Evolutionary conservation across 2,888 invertebrate species (phyloP), one percentile per base, ranked within the genome.

Genomic region (Lagria hirta): DNA sequence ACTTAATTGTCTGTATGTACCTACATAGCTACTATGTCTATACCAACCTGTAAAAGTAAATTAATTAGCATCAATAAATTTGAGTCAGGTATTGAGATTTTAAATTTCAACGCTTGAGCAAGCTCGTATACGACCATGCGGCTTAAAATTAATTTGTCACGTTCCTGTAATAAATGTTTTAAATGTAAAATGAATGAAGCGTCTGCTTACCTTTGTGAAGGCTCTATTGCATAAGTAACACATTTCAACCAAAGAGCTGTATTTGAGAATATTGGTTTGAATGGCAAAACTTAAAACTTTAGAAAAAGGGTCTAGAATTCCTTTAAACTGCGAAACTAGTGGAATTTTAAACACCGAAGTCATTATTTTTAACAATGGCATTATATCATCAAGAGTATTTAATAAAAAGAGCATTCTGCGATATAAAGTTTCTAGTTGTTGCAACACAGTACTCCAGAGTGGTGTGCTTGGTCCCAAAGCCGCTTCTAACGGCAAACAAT

Each of bases 81-180:
- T 28, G 89, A 86, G 70, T 98, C 97, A 0, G 97, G 96, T 54
- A 98, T 84, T 18, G 86, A 86, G 6, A 87, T 87, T 75, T 98
- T 98, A 69, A 98, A 96, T 68, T 96, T 89, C 46, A 99, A 77
- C 0, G 95, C 96, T 70, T 96, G 95, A 28, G 97, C 86, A 55
- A 99, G 77, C 73, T 99, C 98, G 68, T 86, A 91, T 24, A 97
- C 91, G 36, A 96, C 83, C 61, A 92, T 90, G 34, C 98, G 79
- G 34, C 95, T 91, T 28, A 98, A 78, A 50, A 91, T 82, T 68
- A 94, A 78, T 75, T 95, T 96, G 73, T 99, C 99, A 12, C 98
- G 77, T 71, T 99, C 99, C 79, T 86, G 68, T 27, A 57, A 56
- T 21, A 34, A 15, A 27, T 13, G 2, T 6, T 12, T 20, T 11